These are phyloP conservation scores for Myotis planiceps DNA, from an alignment of 2,797 vertebrate genomes.

Conservation along the genomic window DNA sequence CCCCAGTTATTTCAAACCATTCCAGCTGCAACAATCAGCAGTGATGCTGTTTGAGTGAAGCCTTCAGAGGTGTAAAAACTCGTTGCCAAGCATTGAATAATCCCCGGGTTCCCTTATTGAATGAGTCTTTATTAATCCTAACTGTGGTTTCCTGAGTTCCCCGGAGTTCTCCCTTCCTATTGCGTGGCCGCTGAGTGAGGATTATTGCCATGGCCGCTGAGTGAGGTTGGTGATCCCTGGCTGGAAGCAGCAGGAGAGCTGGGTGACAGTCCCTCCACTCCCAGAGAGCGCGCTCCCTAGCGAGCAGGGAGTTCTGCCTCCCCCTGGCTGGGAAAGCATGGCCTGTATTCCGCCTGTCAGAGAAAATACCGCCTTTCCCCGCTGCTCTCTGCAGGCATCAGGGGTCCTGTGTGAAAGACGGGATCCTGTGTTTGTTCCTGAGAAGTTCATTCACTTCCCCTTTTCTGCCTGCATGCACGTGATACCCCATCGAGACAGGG, in stretches of 20 bases:
- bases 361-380: neutral
- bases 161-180: neutral
- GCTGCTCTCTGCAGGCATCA: neutral
- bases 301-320: neutral
- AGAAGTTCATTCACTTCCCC: neutral
- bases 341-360: neutral
- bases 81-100: neutral
- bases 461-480: neutral
- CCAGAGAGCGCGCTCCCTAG: fast-evolving
- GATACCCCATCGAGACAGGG: neutral
- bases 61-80: neutral
- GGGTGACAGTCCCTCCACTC: neutral
- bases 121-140: neutral
- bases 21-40: neutral
- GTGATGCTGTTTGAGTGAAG: neutral
- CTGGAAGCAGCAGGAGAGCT: neutral
- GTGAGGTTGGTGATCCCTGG: neutral
- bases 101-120: neutral
- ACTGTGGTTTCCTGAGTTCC: neutral
- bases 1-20: neutral
- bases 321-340: neutral
- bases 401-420: neutral
- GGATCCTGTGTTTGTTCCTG: neutral
- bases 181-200: neutral
- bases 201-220: too few species aligned